Conservation (phyloP, 2,113 vertebrate species). For the Periophthalmodon schlosseri region DNA sequence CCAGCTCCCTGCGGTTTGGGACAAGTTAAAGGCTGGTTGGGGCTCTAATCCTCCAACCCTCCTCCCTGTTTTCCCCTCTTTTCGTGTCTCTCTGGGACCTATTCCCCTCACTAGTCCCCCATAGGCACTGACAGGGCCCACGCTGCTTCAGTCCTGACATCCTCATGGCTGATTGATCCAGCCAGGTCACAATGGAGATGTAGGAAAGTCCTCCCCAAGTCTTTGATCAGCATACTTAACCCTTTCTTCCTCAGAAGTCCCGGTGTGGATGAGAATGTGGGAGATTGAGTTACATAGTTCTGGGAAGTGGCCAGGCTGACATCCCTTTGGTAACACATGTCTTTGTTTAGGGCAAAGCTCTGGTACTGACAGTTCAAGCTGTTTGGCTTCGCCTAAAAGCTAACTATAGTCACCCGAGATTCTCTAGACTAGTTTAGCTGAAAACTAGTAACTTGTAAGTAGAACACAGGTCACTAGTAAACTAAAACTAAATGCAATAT, state of each 20-base stretch:
- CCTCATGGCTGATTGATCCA: conserved; percentile 66
- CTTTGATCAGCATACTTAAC: conserved; percentile 74
- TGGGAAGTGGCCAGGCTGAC: conserved; percentile 60
- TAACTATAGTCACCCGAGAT: conserved; percentile 41
- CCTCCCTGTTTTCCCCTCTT: conserved; percentile 62
- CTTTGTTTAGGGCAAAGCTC: conserved; percentile 74
- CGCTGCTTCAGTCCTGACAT: conserved; percentile 38
- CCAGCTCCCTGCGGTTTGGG: conserved; percentile 73
- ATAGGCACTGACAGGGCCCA: conserved; percentile 44
- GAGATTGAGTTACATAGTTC: conserved; percentile 71
- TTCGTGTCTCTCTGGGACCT: conserved; percentile 52
- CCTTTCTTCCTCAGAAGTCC: conserved; percentile 58
- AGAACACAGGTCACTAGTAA: neutral
- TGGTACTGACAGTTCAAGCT: conserved; percentile 54
- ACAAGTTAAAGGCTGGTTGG: conserved; percentile 70
- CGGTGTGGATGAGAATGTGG: conserved; percentile 60
- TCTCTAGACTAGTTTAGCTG: neutral
- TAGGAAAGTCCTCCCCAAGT: conserved; percentile 48
- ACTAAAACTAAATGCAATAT: neutral
- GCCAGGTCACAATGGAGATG: conserved; percentile 64
- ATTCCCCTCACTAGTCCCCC: conserved; percentile 43
- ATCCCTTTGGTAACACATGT: conserved; percentile 73
- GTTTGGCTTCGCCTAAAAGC: conserved; percentile 27
- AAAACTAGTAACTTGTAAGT: conserved; percentile 8
- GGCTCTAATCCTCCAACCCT: conserved; percentile 65